Base-by-base conservation (phyloP, 2,113 vertebrate species). In the Solenodon paradoxus region DNA sequence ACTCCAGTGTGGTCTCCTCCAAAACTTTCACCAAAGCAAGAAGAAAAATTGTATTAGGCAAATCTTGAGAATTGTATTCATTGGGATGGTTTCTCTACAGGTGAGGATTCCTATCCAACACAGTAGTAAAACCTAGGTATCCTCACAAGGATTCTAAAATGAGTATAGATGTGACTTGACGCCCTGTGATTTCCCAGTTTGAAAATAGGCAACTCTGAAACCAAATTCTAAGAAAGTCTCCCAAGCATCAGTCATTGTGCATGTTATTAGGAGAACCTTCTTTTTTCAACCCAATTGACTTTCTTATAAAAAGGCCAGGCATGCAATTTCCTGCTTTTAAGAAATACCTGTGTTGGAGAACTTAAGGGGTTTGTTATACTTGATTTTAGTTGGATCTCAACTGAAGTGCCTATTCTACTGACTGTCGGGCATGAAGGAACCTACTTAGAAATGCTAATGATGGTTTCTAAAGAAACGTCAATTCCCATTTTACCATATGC, bases 211-310 rank as follows among this genome's bases (percentile, higher is more conserved):
- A 91, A 17, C 5, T 32, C 42, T 64, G 40, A 69, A 79, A 12
- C 15, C 49, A 63, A 42, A 55, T 49, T 66, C 49, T 49, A 7
- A 84, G 30, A 47, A 64, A 49, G 7, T 24, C 24, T 6, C 35
- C 32, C 15, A 1, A 0, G 1, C 0, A 13, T 74, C 28, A 17
- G 11, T 88, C 1, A 12, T 3, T 71, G 2, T 22, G n/a, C 1
- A 3, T 40, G 5, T 68, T 19, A 0, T 22, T 12, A 32, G 63
- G 11, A n/a, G 12, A 35, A 10, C 38, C 9, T 72, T 89, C 20
- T 26, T 84, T 63, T n/a, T 42, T 32, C 2, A 40, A 17, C 38
- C 26, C 30, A 2, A 24, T 1, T 47, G 47, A 24, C 9, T 63
- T 40, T 53, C 49, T 75, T 42, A 3, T 1, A 38, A 26, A 20